These are phyloP conservation scores for Stichopus horrens DNA, from an alignment of 53 echinoderm and acorn worm species.

Conservation along the genomic window DNA sequence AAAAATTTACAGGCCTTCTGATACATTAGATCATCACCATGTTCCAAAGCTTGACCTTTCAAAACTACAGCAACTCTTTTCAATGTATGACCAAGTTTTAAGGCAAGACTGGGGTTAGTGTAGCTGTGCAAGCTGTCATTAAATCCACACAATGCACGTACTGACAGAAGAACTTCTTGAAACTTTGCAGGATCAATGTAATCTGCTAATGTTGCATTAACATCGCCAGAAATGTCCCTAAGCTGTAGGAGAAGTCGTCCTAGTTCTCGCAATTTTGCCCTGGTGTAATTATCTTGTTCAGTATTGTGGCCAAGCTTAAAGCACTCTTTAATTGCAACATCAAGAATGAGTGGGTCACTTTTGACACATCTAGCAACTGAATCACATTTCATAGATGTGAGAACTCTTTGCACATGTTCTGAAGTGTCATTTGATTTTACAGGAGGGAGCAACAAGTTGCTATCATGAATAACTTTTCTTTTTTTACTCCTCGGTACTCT, in stretches of 20 bases:
- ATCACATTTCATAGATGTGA: constrained; percentile 23
- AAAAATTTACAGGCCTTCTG: not conserved
- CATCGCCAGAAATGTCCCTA: not conserved
- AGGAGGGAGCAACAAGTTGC: constrained; percentile 49
- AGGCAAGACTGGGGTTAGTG: constrained; percentile 43
- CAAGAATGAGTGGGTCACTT: constrained; percentile 22
- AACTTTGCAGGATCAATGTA: constrained; percentile 28
- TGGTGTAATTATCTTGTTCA: constrained; percentile 38
- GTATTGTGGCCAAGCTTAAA: constrained; percentile 36
- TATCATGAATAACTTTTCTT: not conserved
- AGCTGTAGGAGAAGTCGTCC: constrained; percentile 37
- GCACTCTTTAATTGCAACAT: constrained; percentile 34
- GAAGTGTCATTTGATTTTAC: not conserved
- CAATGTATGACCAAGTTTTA: constrained; percentile 47
- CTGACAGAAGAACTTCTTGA: constrained; percentile 19
- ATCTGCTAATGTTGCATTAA: constrained; percentile 9
- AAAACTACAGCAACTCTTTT: not conserved
- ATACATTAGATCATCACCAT: constrained; percentile 15
- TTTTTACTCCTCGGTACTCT: not conserved
- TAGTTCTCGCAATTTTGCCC: constrained; percentile 47
- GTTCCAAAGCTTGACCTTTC: constrained; percentile 16
- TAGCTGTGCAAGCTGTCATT: constrained; percentile 35
- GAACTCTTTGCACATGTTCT: not conserved
- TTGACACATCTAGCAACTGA: constrained; percentile 11
- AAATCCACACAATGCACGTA: constrained; percentile 35